A percentile compares a stretch with the other conserved stretches of the same genome.
phyloP scores from a whole-genome alignment of 2,888 invertebrate genomes.

The Fragum sueziense region DNA sequence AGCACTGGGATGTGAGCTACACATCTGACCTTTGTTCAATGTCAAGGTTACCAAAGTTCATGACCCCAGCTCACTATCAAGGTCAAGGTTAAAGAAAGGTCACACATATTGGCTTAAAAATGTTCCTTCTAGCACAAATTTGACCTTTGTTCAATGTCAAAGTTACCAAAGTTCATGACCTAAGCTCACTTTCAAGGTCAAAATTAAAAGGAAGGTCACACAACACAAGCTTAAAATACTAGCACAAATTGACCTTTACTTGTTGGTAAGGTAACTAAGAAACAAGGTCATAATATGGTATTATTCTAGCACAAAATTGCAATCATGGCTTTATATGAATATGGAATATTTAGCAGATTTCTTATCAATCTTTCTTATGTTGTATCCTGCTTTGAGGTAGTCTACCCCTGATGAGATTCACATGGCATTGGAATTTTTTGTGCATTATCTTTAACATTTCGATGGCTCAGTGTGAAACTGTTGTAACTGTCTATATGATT shows the following conservation, averaged over 20 bases:
- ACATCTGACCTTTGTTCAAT: conserved; percentile 15
- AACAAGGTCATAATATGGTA: no score
- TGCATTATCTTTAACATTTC: no score
- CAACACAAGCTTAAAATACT: neutral
- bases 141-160: neutral
- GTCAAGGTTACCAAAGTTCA: conserved; percentile 12
- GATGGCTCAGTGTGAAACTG: no score
- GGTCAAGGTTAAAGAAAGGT: conserved; percentile 3
- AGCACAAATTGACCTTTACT: neutral
- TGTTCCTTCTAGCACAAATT: neutral
- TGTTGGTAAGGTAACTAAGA: neutral
- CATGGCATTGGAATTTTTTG: no score
- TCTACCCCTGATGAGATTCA: no score
- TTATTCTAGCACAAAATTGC: conserved; percentile 9
- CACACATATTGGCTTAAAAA: neutral
- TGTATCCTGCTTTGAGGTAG: no score
- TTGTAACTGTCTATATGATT: no score
- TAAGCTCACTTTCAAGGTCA: conserved; percentile 19
- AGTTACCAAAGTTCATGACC: conserved; percentile 12
- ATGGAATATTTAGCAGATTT: no score
- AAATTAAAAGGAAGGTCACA: neutral
- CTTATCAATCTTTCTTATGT: neutral
- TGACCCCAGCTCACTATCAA: conserved; percentile 19
- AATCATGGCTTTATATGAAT: neutral
- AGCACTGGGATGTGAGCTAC: conserved; percentile 22